phyloP scores from a whole-genome alignment of 1,140 invertebrate genomes.

The Ostrea denselamellosa region DNA sequence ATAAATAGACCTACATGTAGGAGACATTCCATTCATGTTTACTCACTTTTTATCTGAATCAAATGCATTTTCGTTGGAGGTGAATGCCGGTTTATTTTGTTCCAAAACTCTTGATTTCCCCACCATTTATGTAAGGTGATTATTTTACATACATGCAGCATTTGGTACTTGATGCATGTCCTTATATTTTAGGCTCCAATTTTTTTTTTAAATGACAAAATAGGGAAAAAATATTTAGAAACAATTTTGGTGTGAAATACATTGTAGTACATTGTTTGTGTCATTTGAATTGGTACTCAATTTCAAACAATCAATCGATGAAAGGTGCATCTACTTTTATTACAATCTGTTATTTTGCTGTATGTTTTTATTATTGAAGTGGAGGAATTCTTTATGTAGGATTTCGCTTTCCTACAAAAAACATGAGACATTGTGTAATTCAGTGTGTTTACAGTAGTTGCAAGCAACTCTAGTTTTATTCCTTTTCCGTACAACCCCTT shows the following conservation, averaged over 20 bases:
- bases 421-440: neutral
- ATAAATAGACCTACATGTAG: slow-evolving; percentile 9
- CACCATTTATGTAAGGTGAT: neutral
- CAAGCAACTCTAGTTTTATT: neutral
- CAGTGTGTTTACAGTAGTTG: neutral
- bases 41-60: neutral
- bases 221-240: neutral
- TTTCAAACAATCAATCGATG: slow-evolving; percentile 8
- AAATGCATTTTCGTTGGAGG: neutral
- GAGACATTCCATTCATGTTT: slow-evolving; percentile 32
- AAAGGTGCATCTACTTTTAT: neutral
- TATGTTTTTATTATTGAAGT: neutral
- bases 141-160: too few relatives aligned
- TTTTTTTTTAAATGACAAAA: too few relatives aligned
- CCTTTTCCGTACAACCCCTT: neutral
- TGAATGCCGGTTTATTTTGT: neutral
- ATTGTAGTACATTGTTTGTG: neutral
- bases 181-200: too few relatives aligned
- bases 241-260: neutral
- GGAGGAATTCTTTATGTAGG: neutral
- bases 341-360: neutral
- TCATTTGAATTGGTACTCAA: neutral
- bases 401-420: neutral
- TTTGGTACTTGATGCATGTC: too few relatives aligned
- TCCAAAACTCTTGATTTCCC: neutral